phyloP scores from a whole-genome alignment of 2,113 vertebrate genomes.

The Grammomys surdaster region DNA sequence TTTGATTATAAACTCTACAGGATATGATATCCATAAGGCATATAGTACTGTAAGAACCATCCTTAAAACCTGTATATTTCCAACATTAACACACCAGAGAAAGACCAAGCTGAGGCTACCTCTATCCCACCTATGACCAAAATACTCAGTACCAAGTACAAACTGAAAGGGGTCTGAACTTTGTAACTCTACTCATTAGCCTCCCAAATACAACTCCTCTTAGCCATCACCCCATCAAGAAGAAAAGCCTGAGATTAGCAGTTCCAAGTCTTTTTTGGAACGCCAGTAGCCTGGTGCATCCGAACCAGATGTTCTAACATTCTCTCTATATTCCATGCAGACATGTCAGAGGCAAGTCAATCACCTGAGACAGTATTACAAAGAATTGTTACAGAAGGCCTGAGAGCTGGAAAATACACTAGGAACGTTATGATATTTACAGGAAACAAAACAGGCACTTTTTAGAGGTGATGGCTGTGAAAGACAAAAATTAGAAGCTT shows the following conservation, averaged over 20 bases:
- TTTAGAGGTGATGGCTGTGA: neutral
- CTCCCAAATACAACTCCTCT: conserved; percentile 8
- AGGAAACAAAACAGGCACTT: neutral
- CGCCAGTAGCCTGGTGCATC: neutral
- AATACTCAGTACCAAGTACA: conserved; percentile 42
- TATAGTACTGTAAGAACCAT: neutral
- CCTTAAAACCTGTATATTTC: neutral
- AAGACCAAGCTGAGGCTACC: neutral
- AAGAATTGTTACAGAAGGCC: neutral
- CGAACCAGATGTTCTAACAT: neutral
- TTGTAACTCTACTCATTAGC: neutral
- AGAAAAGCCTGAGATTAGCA: neutral
- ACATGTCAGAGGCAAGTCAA: neutral
- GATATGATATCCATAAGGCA: conserved; percentile 12
- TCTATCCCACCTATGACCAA: neutral
- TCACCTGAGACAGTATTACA: neutral
- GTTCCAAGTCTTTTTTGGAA: neutral
- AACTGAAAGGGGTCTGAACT: neutral
- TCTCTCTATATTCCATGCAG: neutral
- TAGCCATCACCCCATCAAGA: neutral
- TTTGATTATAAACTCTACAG: conserved; percentile 46
- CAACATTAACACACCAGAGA: neutral
- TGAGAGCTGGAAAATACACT: neutral
- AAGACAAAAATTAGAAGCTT: conserved; percentile 14
- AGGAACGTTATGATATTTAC: neutral